Conservation (phyloP, 2,888 invertebrate species). For the Anoncus sp. region DNA sequence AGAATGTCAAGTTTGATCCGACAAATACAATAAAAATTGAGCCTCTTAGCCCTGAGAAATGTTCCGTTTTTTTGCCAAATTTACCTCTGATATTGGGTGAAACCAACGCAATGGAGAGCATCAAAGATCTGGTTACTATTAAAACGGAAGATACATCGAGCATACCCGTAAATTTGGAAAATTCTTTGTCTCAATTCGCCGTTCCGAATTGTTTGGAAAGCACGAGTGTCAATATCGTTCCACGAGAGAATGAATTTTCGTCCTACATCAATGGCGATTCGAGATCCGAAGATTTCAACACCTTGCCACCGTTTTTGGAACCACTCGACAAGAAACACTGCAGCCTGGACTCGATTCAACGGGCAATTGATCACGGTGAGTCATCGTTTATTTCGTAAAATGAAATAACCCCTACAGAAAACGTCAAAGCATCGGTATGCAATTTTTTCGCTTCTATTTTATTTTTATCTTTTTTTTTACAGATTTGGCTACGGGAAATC, state of each 20-base stretch:
- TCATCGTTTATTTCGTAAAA: not conserved
- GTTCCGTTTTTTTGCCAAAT: not conserved
- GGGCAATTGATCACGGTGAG: conserved; percentile 52
- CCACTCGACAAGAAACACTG: conserved; percentile 11
- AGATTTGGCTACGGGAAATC: conserved; percentile 48
- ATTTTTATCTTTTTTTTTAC: conserved; percentile 9
- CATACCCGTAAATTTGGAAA: not conserved
- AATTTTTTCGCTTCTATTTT: not conserved
- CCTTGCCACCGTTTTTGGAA: conserved; percentile 1
- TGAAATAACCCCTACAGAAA: not conserved
- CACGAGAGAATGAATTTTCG: not conserved
- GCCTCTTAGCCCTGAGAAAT: not conserved
- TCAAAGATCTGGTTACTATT: not conserved
- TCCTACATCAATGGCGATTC: not conserved
- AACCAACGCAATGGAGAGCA: not conserved
- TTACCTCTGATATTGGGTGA: no score
- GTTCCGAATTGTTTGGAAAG: not conserved
- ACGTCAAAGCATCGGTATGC: not conserved
- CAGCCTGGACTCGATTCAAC: conserved; percentile 31
- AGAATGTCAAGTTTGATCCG: not conserved
- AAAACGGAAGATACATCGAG: not conserved
- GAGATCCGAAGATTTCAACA: not conserved
- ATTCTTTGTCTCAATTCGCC: not conserved
- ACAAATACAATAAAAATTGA: not conserved
- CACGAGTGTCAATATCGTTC: not conserved